Evolutionary conservation across 2,113 vertebrate species (phyloP).

Genomic region (Channa maculata): DNA sequence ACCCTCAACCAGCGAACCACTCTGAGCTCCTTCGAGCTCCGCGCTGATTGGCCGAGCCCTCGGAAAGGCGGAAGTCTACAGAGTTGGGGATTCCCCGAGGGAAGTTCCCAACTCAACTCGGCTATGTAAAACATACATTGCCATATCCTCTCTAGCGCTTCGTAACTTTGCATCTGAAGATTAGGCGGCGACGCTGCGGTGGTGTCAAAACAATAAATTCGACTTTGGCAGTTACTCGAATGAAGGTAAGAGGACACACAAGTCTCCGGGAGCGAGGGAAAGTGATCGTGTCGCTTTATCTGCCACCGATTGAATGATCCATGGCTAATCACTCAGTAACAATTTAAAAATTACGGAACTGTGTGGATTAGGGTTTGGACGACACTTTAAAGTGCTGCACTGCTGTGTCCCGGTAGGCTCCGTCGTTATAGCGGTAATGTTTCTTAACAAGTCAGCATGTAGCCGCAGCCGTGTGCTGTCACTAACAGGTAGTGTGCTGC

Average conservation of each 20-base stretch:
- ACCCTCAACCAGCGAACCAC: constrained; percentile 67
- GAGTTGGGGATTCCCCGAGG: constrained; percentile 87
- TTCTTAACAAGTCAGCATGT: background rate
- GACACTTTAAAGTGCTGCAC: constrained; percentile 19
- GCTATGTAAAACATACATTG: constrained; percentile 81
- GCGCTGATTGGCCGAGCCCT: constrained; percentile 76
- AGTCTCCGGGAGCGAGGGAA: background rate
- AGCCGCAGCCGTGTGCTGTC: background rate
- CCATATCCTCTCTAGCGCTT: constrained; percentile 79
- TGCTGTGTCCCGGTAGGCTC: background rate
- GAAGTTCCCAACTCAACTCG: constrained; percentile 86
- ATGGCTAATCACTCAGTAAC: constrained; percentile 6
- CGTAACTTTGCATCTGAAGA: constrained; percentile 63
- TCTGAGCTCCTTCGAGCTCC: constrained; percentile 42
- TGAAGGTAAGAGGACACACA: constrained; percentile 82
- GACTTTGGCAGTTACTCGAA: constrained; percentile 62
- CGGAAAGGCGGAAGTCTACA: constrained; percentile 82
- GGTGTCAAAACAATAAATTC: constrained; percentile 65
- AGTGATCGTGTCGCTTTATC: constrained; percentile 18
- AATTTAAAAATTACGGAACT: constrained; percentile 67
- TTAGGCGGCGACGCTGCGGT: constrained; percentile 56
- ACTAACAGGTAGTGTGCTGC: constrained; percentile 22
- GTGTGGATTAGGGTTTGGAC: constrained; percentile 22
- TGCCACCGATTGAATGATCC: constrained; percentile 60
- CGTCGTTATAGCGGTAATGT: background rate